Conservation (phyloP, 2,888 invertebrate species). For the Bellardia bayeri region DNA sequence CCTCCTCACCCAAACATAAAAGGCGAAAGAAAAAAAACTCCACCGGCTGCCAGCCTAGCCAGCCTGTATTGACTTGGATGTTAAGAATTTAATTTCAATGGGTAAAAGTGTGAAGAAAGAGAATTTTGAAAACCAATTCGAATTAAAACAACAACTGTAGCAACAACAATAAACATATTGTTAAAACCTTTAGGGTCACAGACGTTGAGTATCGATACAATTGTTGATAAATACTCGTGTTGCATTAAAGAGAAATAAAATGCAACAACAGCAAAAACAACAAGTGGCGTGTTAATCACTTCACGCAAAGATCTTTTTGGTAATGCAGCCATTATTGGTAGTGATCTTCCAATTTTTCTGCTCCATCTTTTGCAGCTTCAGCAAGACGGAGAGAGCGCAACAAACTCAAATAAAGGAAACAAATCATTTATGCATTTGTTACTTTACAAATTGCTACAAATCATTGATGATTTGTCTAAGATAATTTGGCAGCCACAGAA, state of each 20-base stretch:
- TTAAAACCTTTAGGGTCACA: conserved; percentile 67
- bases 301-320: conserved; percentile 64
- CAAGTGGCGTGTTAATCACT: conserved; percentile 76
- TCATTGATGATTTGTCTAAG: conserved; percentile 74
- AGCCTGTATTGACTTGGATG: neutral
- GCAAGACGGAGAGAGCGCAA: neutral
- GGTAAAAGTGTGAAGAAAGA: conserved; percentile 68
- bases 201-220: conserved; percentile 68
- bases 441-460: conserved; percentile 74
- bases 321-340: conserved; percentile 52
- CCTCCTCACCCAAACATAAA: conserved; percentile 25
- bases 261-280: conserved; percentile 53
- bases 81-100: conserved; percentile 60
- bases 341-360: conserved; percentile 25
- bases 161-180: conserved; percentile 53
- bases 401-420: conserved; percentile 33
- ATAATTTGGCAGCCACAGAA: conserved; percentile 59
- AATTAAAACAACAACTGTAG: conserved; percentile 51
- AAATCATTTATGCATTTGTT: conserved; percentile 70
- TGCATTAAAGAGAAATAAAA: conserved; percentile 44
- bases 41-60: neutral
- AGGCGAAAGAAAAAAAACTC: conserved; percentile 2
- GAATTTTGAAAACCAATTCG: conserved; percentile 38
- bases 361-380: conserved; percentile 12
- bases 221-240: conserved; percentile 66